Conservation (phyloP, 2,797 vertebrate species). For the Falco cherrug region DNA sequence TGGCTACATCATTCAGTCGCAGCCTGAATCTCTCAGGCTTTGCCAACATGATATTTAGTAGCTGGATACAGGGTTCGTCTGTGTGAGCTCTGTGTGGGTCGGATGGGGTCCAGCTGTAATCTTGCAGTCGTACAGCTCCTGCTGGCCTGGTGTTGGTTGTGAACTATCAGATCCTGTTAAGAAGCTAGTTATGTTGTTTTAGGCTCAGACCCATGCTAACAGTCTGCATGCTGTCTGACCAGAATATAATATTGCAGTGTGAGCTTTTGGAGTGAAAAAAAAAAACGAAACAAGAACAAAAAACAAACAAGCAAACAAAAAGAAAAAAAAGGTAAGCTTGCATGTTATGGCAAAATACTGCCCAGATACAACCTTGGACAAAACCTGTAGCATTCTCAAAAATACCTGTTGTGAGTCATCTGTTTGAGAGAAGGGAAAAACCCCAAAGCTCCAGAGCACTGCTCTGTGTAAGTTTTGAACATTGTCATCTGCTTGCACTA, state of each 20-base stretch:
- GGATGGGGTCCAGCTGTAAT: background rate
- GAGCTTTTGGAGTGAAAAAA: rapidly evolving
- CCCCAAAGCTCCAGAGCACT: background rate
- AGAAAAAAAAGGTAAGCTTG: background rate
- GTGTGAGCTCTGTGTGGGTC: background rate
- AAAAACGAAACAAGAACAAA: too few species aligned
- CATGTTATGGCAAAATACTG: background rate
- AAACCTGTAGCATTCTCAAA: background rate
- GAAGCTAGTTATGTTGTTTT: background rate
- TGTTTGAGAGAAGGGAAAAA: background rate
- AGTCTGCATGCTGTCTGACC: background rate
- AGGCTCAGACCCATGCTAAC: background rate
- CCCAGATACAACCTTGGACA: background rate
- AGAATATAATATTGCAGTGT: background rate
- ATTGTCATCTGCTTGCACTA: background rate
- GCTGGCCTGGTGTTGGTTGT: background rate
- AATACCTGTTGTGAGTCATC: background rate
- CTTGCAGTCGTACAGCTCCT: background rate
- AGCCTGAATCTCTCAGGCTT: background rate
- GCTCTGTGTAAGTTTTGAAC: background rate
- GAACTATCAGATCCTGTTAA: background rate
- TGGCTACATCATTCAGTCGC: background rate
- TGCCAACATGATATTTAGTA: background rate
- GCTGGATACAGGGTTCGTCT: background rate
- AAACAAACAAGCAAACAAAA: too few species aligned